Evolutionary conservation across 1,140 invertebrate genomes (phyloP).

Genomic region (Pseudomyrmex concolor): DNA sequence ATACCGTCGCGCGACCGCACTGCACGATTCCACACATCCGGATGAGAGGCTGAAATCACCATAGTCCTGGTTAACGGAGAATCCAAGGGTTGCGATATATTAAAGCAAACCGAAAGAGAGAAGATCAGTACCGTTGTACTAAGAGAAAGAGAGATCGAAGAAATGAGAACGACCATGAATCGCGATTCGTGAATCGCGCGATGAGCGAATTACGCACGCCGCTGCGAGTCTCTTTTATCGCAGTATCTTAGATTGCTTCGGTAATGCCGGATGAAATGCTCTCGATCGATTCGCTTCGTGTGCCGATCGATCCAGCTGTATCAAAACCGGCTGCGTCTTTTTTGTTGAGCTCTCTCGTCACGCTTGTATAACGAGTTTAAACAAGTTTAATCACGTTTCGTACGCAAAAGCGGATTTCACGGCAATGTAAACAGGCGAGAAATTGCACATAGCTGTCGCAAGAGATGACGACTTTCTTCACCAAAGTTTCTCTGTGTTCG

Average conservation of each 20-base stretch:
- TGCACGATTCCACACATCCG: conserved; percentile 14
- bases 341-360: conserved; percentile 16
- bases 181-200: conserved; percentile 59
- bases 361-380: conserved; percentile 50
- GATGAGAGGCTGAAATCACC: neutral
- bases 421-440: conserved; percentile 61
- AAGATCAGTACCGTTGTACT: conserved; percentile 56
- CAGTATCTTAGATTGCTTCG: conserved; percentile 59
- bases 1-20: conserved; percentile 16
- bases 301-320: conserved; percentile 31
- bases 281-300: conserved; percentile 43
- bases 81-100: conserved; percentile 6
- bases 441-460: conserved; percentile 54
- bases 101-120: conserved; percentile 20
- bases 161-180: conserved; percentile 62
- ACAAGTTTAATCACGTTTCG: conserved; percentile 56
- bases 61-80: conserved; percentile 7
- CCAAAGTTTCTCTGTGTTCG: neutral
- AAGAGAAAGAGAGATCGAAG: conserved; percentile 57
- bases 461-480: conserved; percentile 41
- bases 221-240: conserved; percentile 49
- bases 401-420: conserved; percentile 56
- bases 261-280: conserved; percentile 53
- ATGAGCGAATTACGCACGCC: neutral
- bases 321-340: conserved; percentile 44